Base-by-base conservation (phyloP, 2,888 invertebrate genomes). In the Eurytoma californica region DNA sequence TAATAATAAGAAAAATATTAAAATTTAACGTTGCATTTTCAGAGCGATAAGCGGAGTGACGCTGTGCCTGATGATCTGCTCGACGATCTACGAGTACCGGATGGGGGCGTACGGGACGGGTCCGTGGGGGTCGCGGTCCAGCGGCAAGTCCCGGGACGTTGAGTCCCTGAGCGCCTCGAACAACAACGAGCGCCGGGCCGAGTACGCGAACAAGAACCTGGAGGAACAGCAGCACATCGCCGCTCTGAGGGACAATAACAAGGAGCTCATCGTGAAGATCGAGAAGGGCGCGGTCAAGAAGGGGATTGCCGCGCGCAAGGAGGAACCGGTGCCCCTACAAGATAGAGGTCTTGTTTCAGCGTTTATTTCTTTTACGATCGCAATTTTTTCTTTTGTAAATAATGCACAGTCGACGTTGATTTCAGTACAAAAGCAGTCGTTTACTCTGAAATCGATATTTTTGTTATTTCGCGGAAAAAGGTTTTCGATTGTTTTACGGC, bases 81-180 rank as follows among this genome's bases (percentile, higher is more conserved):
- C 94, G 2, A 94, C 94, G 0, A 86, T 93, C 57, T 94, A 94
- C 88, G 95, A 95, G 90, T 91, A 94, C 87, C 92, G 91, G 84
- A 91, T 92, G 55, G 91, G 91, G 80, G 87, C 93, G 72, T 60
- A 69, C 57, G 47, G 28, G 16, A 18, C 72, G 2, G 60, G 39
- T 13, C 49, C 20, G 20, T 66, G n/a, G 49, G 20, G 18, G 9
- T 3, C 20, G 20, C 39, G 7, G 39, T 2, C 14, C 72, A 39
- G 68, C 55, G 91, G 91, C 84, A 30, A 9, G 0, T 86, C 91
- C 39, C 88, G 87, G 65, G 92, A 92, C 85, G 89, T 91, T 63
- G 89, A 91, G 78, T 89, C 89, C 51, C 87, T 89, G 72, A 90
- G 88, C 79, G 85, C 86, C n/a, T 87, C 87, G 53, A 86, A 90